phyloP scores from a whole-genome alignment of 92 coral and sea anemone species.

The Epizoanthus scotinus region DNA sequence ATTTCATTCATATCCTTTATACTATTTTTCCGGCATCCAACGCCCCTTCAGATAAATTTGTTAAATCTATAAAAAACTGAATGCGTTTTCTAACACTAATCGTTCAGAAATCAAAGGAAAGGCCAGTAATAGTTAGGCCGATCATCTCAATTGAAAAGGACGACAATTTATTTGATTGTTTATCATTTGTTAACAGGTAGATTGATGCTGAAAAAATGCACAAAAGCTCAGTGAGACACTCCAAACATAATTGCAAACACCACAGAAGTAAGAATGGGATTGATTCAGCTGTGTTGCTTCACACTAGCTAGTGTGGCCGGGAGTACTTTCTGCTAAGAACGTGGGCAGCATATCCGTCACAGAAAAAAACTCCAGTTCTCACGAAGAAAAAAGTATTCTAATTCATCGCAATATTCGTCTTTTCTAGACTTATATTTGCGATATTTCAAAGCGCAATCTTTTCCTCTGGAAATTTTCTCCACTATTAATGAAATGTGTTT shows the following conservation, averaged over 20 bases:
- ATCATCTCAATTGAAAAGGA: background rate
- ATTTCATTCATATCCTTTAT: background rate
- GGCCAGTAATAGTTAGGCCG: constrained; percentile 3
- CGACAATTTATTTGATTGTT: background rate
- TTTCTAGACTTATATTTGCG: too few species aligned
- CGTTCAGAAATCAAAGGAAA: background rate
- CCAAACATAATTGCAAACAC: background rate
- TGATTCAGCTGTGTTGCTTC: constrained; percentile 22
- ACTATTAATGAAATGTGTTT: too few species aligned
- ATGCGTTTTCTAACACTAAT: background rate
- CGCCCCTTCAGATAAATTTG: constrained; percentile 36
- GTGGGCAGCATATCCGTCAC: constrained; percentile 19
- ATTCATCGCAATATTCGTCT: too few species aligned
- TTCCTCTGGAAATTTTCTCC: too few species aligned
- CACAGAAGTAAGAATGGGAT: constrained; percentile 23
- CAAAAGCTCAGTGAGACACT: background rate
- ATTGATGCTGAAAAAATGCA: background rate
- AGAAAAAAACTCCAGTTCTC: background rate
- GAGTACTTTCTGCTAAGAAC: constrained; percentile 15
- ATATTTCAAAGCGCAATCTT: too few species aligned
- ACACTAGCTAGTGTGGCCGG: background rate
- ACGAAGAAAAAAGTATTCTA: background rate
- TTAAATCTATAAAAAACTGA: background rate
- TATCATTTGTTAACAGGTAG: background rate
- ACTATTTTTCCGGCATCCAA: constrained; percentile 1